Evolutionary conservation across 2,888 invertebrate genomes (phyloP).

Genomic region (Tyria jacobaeae): DNA sequence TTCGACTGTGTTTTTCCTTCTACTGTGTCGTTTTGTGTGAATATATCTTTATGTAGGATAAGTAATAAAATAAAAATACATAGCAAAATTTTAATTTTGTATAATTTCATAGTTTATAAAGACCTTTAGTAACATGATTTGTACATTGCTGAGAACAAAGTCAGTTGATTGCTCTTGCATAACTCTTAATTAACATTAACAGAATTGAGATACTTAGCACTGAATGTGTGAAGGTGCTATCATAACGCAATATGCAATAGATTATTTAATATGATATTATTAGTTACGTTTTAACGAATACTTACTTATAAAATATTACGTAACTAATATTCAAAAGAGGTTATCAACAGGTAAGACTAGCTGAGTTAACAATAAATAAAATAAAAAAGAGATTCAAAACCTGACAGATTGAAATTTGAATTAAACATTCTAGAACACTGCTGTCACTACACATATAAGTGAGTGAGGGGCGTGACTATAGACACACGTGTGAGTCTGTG

Average conservation of each 20-base stretch:
- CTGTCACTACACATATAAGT: slow-evolving; percentile 10
- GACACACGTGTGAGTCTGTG: slow-evolving; percentile 35
- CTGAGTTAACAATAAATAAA: neutral
- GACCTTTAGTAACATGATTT: neutral
- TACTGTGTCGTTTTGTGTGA: slow-evolving; percentile 37
- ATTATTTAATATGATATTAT: neutral
- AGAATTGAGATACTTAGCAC: neutral
- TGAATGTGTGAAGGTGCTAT: neutral
- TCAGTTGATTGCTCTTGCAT: no score
- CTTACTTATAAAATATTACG: no score
- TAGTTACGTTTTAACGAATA: neutral
- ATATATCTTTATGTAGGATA: slow-evolving; percentile 5
- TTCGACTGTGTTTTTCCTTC: slow-evolving; percentile 71
- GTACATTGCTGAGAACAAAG: no score
- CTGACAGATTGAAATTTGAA: neutral
- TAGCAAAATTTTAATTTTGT: neutral
- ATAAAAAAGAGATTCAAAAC: neutral
- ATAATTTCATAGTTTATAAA: neutral
- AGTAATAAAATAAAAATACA: neutral
- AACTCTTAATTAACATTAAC: no score
- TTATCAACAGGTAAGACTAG: no score
- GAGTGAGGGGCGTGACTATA: slow-evolving; percentile 41
- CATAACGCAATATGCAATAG: neutral
- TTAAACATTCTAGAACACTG: slow-evolving; percentile 1
- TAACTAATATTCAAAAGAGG: no score